Percentiles rank a stretch among this genome's conserved stretches.
phyloP scores from a whole-genome alignment of 2,113 vertebrate species.

The Diphyllodes magnificus region DNA sequence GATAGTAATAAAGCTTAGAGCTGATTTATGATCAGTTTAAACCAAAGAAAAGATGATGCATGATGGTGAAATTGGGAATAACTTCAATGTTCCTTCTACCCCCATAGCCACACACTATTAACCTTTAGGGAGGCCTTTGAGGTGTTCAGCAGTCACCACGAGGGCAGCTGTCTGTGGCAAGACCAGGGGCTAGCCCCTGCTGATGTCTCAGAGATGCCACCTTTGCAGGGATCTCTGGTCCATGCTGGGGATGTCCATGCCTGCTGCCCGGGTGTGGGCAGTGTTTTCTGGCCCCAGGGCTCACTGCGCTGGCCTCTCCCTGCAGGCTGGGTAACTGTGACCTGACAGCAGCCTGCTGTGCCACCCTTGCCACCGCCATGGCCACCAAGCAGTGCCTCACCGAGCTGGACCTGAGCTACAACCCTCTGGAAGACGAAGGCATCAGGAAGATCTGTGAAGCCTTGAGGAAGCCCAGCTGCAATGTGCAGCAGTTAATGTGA shows the following conservation, averaged over 20 bases:
- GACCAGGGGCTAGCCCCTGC: background rate
- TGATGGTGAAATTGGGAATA: background rate
- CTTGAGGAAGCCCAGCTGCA: conserved; percentile 58
- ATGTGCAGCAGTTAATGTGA: conserved; percentile 67
- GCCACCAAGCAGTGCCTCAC: conserved; percentile 50
- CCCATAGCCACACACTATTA: background rate
- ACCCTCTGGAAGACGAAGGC: conserved; percentile 56
- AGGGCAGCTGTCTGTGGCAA: background rate
- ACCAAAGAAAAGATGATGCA: background rate
- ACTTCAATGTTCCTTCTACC: background rate
- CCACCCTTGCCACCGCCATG: conserved; percentile 38
- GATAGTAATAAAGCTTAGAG: background rate
- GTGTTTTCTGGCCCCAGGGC: background rate
- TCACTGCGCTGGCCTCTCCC: background rate
- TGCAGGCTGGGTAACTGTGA: conserved; percentile 67
- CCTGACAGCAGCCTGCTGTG: conserved; percentile 64
- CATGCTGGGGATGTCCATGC: rapidly evolving
- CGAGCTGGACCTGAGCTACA: conserved; percentile 67
- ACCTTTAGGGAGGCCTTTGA: background rate
- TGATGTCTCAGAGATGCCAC: background rate
- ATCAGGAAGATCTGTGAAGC: conserved; percentile 67
- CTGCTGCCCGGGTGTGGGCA: rapidly evolving
- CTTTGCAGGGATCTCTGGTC: background rate
- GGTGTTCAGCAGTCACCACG: background rate
- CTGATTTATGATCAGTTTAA: background rate